Base-by-base conservation (phyloP, 1,140 invertebrate species). In the Tetranychus urticae region DNA sequence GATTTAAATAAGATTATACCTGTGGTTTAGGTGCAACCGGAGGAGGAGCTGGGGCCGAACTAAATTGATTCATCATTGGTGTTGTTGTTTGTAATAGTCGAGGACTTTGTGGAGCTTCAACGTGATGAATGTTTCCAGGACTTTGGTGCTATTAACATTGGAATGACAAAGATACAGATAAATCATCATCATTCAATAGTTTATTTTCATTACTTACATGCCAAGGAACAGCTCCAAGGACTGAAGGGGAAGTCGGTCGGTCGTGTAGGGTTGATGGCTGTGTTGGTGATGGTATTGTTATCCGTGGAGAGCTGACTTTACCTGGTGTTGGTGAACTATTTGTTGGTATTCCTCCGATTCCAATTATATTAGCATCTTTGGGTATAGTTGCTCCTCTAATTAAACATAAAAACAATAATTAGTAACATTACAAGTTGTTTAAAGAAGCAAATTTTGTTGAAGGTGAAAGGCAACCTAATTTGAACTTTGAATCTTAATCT, bases 41-140 rank as follows among this genome's bases (percentile, higher is more conserved):
- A 33, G 62, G 62, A 35, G 52, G 42, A 45, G 56, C 58, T 46
- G 58, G 48, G 35, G 57, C 48, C 46, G 23, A 62, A 42, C 10
- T 42, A 42, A 42, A 5, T 42, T 36, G 36, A 46, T 23, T 33
- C 34, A 47, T 37, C 58, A 59, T 59, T 46, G 13, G 36, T 14
- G 23, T 42, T 23, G 45, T n/a, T 31, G 50, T 56, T 23, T 31
- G 42, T 46, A 47, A 61, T 42, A 31, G 23, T 50, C 59, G 56
- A 37, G 62, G 62, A 47, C 64, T 65, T 35, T 58, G 58, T 2
- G 64, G 61, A 10, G 64, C 62, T 10, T 65, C 61, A n/a, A 65
- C 62, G 12, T 65, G 64, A 56, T 65, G 64, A n/a, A 65, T 34
- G 23, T 61, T 62, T 23, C 57, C 48, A 10, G 62, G 52, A 59